Evolutionary conservation across 2,797 vertebrate genomes (phyloP), one percentile per base, ranked within the genome.

Genomic region (Eurystomus glaucurus): DNA sequence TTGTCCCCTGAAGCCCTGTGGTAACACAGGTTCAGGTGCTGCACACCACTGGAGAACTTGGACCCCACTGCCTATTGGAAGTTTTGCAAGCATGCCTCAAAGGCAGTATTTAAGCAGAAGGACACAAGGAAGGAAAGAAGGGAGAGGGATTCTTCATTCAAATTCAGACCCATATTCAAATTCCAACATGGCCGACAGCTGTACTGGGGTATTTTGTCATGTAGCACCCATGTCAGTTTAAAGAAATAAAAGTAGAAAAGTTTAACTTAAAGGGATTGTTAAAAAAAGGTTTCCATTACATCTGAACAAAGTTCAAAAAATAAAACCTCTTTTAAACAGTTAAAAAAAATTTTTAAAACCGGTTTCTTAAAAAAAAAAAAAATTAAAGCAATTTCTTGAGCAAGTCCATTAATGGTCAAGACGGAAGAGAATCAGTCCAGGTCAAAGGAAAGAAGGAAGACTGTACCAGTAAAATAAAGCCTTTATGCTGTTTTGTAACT

Each of bases 1-100:
- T 1, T 13, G 5, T 23, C 46, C 25, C 2, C 11, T 1, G 14
- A 29, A 57, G 39, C 37, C 7, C 1, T 35, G 28, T 1, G 1
- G 51, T 13, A 25, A 19, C 0, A 4, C 1, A 11, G 46, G 10
- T 0, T 43, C 9, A 26, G 29, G 10, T 11, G 28, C 19, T 69
- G 31, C 45, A 65, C 17, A 51, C 29, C 6, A 1, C 11, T 1
- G 4, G 15, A 60, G 41, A 14, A 46, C 7, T 35, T 6, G 45
- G 15, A 52, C 10, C 39, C 60, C 41, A 3, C 12, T 39, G 41
- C 82, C 41, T 51, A 3, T 11, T 9, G 18, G 1, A 7, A 12
- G 35, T 33, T 46, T 45, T n/a, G 17, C 50, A 51, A 22, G 13
- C 25, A 3, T 4, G 6, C 33, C 88, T 39, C 58, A 5, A 14